Evolutionary conservation across 2,888 invertebrate species (phyloP).

Genomic region (Steromphala cineraria): DNA sequence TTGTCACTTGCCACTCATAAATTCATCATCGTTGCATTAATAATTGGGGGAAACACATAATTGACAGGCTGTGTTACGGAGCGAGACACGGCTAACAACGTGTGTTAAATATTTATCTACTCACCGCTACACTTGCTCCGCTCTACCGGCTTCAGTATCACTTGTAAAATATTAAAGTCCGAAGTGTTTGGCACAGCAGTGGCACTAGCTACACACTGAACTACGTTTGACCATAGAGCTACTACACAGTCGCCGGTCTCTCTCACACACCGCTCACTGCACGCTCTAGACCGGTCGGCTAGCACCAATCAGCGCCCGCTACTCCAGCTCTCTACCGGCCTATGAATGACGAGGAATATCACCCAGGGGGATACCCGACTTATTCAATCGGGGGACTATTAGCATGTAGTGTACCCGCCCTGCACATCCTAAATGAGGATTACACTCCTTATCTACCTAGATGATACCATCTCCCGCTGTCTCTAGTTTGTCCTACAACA

Average conservation of each 20-base stretch:
- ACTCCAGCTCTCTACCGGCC: not conserved
- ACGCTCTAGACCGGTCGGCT: not conserved
- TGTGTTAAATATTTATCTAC: not conserved
- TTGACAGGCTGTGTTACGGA: not conserved
- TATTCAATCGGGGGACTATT: conserved; percentile 8
- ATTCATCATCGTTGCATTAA: no score
- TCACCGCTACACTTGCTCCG: not conserved
- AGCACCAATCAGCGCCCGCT: not conserved
- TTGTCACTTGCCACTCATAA: no score
- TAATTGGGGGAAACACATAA: no score
- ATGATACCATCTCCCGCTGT: not conserved
- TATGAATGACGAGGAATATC: not conserved
- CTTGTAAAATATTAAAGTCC: conserved; percentile 3
- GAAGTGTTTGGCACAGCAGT: not conserved
- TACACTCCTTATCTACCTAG: not conserved
- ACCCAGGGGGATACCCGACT: not conserved
- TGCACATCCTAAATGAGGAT: not conserved
- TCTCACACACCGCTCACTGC: not conserved
- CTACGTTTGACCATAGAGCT: not conserved
- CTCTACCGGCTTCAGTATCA: not conserved
- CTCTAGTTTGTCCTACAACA: no score
- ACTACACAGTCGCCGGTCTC: not conserved
- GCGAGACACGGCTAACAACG: not conserved
- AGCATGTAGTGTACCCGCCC: not conserved
- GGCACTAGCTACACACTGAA: not conserved